Evolutionary conservation across 2,888 invertebrate species (phyloP), one percentile per base, ranked within the genome.

Genomic region (Hoplodrina blanda): DNA sequence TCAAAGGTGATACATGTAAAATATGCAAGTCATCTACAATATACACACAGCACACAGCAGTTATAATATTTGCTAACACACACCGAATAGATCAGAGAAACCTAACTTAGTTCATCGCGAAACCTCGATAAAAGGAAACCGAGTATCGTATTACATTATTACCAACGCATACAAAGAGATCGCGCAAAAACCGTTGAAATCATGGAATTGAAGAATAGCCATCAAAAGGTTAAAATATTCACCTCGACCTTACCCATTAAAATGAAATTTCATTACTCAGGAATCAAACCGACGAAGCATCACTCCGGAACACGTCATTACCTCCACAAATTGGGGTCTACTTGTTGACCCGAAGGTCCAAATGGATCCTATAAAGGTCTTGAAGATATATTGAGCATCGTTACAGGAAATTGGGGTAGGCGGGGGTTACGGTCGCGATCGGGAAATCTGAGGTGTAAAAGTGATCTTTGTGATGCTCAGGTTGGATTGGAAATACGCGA

Each of bases 251-350:
- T 69, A 59, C 56, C 62, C 62, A 69, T 62, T 66, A 59, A 72
- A 72, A 77, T 60, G 15, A 79, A 73, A 76, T 72, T 69, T 71
- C 73, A 62, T 69, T 61, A 70, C 52, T 69, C 72, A 67, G 72
- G 72, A 77, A 72, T 83, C 73, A 73, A 83, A 82, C 83, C 66
- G 78, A 62, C 49, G 78, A 69, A 73, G 74, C 73, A 69, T 76
- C 64, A 63, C 63, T 70, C 70, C 82, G 82, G 81, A 79, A 75
- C 76, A 85, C 76, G 71, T 78, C 84, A 73, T 85, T 85, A 82
- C 78, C 50, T 56, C 57, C 72, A 83, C 86, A 85, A 85, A 85
- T 85, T 85, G 80, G 81, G 85, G 83, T 83, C 76, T 73, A 81
- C 59, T 72, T 81, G 76, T 73, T 81, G 76, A 73, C 82, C 80